Base-by-base conservation (phyloP, 2,113 vertebrate genomes). In the Otis tarda region DNA sequence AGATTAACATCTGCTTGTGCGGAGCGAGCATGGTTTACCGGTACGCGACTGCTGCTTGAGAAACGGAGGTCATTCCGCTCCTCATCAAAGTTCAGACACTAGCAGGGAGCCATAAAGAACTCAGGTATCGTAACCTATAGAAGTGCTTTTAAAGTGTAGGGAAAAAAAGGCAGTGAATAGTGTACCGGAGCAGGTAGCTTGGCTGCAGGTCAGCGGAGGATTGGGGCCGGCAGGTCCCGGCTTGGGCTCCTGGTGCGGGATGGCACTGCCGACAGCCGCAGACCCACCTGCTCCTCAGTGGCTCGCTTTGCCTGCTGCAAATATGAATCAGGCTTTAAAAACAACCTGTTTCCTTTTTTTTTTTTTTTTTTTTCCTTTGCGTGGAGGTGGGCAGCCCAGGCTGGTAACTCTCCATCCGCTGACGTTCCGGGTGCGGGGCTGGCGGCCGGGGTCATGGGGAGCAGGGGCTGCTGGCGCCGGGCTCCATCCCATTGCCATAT, bases 81-180 rank as follows among this genome's bases (percentile, higher is more conserved):
- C 93, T 82, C 27, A 70, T 71, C 94, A 63, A 60, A 88, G 94
- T 73, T 93, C 95, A 94, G 71, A 39, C 23, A 19, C 50, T 22
- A 75, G 78, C 92, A 64, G 73, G 59, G 68, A 96, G 47, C 81
- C 67, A 12, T 45, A 28, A 91, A 59, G 35, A 68, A 63, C 78
- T 83, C 39, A 33, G 71, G 28, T 77, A 64, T 17, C 50, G 22
- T 77, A 24, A 93, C 41, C 65, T 45, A 4, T 12, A 45, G 67
- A 31, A 73, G 81, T 27, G 20, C 59, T 87, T 76, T 70, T 86
- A 82, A 59, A 56, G 17, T 8, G 35, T 10, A 1, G 12, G 4
- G 9, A 41, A 52, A 41, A 39, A 35, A 59, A 5, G 70, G 57
- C 22, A 67, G 84, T 50, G 30, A 89, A 56, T 20, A 18, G 7